Conservation (phyloP, 2,888 invertebrate genomes). For the Calameuta filiformis region DNA sequence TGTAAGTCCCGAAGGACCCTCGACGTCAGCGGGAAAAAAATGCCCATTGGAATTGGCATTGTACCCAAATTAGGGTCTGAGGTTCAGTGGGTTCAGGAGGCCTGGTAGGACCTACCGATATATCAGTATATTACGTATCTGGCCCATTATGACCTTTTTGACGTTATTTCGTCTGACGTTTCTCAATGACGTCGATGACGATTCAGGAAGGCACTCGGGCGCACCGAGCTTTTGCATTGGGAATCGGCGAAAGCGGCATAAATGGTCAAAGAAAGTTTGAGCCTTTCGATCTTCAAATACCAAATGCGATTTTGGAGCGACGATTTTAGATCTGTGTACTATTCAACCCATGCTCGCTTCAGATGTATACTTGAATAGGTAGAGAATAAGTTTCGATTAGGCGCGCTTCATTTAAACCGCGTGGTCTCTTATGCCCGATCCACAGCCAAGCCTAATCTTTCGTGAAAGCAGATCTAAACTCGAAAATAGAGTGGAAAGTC, state of each 20-base stretch:
- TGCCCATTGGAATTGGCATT: neutral
- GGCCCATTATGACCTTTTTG: neutral
- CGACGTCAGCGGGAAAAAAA: neutral
- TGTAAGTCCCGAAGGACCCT: neutral
- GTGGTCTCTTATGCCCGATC: neutral
- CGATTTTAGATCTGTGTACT: neutral
- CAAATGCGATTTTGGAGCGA: constrained; percentile 15
- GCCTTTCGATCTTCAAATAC: constrained; percentile 9
- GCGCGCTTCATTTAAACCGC: constrained; percentile 9
- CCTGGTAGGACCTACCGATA: neutral
- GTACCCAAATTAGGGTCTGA: neutral
- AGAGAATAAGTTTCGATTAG: constrained; percentile 10
- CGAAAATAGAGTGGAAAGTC: neutral
- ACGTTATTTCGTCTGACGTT: neutral
- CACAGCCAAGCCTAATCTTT: neutral
- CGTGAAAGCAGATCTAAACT: neutral
- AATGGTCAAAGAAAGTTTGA: constrained; percentile 4
- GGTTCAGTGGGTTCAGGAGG: neutral
- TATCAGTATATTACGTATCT: neutral
- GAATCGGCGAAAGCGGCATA: constrained; percentile 3
- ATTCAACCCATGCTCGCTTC: constrained; percentile 7
- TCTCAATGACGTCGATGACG: neutral
- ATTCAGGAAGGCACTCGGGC: constrained; percentile 7
- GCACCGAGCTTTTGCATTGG: constrained; percentile 11
- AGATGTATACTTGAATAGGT: constrained; percentile 15